Evolutionary conservation across 2,888 invertebrate species (phyloP).

Genomic region (Syritta pipiens): DNA sequence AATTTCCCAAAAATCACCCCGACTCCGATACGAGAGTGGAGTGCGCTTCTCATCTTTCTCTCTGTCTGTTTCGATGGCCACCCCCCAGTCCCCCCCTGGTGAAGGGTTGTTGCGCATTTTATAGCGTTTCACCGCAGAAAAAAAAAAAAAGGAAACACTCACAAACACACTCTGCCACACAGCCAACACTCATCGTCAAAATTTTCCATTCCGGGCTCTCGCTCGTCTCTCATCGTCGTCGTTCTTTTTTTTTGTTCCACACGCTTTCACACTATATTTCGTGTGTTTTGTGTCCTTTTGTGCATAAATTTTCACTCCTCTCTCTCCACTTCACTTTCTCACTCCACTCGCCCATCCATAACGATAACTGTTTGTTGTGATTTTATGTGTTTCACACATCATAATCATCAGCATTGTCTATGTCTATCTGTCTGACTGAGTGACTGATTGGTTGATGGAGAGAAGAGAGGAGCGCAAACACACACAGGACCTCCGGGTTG

Average conservation of each 20-base stretch:
- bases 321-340: conserved; percentile 14
- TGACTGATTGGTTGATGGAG: conserved; percentile 24
- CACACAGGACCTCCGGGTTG: background rate
- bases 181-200: no score
- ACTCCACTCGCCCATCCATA: conserved; percentile 20
- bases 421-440: conserved; percentile 42
- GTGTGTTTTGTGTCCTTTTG: conserved; percentile 55
- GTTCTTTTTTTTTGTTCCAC: no score
- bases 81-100: background rate
- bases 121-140: conserved; percentile 36
- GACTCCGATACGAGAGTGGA: background rate
- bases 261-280: conserved; percentile 10
- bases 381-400: conserved; percentile 69
- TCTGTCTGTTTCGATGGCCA: background rate
- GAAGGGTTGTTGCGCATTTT: conserved; percentile 66
- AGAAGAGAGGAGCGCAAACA: background rate
- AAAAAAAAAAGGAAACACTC: conserved; percentile 8
- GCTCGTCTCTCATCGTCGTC: conserved; percentile 1
- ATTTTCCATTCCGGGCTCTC: conserved; percentile 1
- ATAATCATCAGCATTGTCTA: conserved; percentile 66
- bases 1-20: conserved; percentile 50
- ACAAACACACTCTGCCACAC: no score
- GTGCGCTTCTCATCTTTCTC: no score
- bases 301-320: conserved; percentile 64
- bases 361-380: conserved; percentile 69